Evolutionary conservation across 37 sponge, comb jelly and placozoan genomes (phyloP), one percentile per base, ranked within the genome.

Genomic region (Hormiphora californensis): DNA sequence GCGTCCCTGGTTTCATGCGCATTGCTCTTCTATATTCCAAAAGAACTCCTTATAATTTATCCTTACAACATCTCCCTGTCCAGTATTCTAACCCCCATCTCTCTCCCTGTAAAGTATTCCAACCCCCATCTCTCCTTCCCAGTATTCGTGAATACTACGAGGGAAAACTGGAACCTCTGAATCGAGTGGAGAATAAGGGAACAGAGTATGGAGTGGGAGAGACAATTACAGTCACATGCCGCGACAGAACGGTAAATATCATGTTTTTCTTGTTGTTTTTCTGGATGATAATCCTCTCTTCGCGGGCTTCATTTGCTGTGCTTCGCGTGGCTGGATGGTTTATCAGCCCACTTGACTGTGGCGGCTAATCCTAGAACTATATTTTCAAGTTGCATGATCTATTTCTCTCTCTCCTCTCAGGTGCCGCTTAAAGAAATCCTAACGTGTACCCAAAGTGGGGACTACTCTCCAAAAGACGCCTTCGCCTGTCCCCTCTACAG

Each of bases 401-500:
- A 8, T 17, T 12, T 46, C 8, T 17, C 51, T 12, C 51, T 46
- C 51, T 46, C 51, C 12, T 46, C 51, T 46, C 67, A 65, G 67
- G 67, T 65, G 8, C 34, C 21, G 37, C 4, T 65, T 19, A 65
- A 65, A 65, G 37, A 32, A 2, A 65, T 38, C 3, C 28, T 65
- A 32, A 65, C 67, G 1, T 65, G 67, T 38, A 19, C 67, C 9
- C 21, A 15, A 28, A 15, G 19, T 7, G 67, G 67, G 3, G 35
- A 65, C 3, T 65, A 65, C 67, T 3, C 32, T 3, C 67, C 67
- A 9, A 38, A 65, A 15, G 37, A 65, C 8, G 67, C 38, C 9
- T 65, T 34, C 37, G 37, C 67, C 67, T 65, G 67, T 65, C 67
- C 67, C 34, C 38, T 65, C 37, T 65, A 65, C 67, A 65, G 67